Conservation (phyloP, 2,797 vertebrate species). For the Sebastes alutus region DNA sequence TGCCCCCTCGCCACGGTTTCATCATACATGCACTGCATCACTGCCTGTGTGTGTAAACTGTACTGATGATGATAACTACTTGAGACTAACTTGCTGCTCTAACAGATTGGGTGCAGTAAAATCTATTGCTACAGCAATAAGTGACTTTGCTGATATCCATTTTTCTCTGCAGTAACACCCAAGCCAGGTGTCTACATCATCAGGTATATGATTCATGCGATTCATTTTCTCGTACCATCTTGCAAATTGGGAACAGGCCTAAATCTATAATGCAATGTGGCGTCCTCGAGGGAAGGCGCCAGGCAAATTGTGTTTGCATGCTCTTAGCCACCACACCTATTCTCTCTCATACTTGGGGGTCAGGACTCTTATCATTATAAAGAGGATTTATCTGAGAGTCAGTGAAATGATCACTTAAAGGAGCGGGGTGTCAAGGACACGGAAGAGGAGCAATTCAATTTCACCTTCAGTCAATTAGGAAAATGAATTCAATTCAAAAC, state of each 20-base stretch:
- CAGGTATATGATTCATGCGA: slow-evolving; percentile 72
- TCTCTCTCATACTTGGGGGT: slow-evolving; percentile 66
- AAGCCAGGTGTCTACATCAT: slow-evolving; percentile 73
- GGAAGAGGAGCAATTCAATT: slow-evolving; percentile 59
- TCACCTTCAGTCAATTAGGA: slow-evolving; percentile 62
- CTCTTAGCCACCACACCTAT: slow-evolving; percentile 54
- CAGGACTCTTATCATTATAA: slow-evolving; percentile 74
- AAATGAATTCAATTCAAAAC: slow-evolving; percentile 66
- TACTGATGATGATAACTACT: slow-evolving; percentile 65
- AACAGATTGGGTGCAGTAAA: slow-evolving; percentile 71
- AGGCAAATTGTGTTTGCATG: slow-evolving; percentile 71
- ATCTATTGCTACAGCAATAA: slow-evolving; percentile 70
- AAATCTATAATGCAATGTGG: slow-evolving; percentile 64
- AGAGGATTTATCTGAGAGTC: slow-evolving; percentile 67
- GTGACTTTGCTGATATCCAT: slow-evolving; percentile 71
- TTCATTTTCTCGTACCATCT: slow-evolving; percentile 69
- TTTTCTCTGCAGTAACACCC: slow-evolving; percentile 60
- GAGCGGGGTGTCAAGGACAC: slow-evolving; percentile 65
- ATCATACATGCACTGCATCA: slow-evolving; percentile 36
- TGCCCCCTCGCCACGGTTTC: slow-evolving; percentile 30
- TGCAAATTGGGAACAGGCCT: slow-evolving; percentile 73
- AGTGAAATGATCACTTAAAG: slow-evolving; percentile 71
- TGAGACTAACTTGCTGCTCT: slow-evolving; percentile 55
- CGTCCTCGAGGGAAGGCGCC: slow-evolving; percentile 42
- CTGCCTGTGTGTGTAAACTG: slow-evolving; percentile 39